Base-by-base conservation (phyloP, 92 coral and sea anemone genomes). In the Phenganax marumi region DNA sequence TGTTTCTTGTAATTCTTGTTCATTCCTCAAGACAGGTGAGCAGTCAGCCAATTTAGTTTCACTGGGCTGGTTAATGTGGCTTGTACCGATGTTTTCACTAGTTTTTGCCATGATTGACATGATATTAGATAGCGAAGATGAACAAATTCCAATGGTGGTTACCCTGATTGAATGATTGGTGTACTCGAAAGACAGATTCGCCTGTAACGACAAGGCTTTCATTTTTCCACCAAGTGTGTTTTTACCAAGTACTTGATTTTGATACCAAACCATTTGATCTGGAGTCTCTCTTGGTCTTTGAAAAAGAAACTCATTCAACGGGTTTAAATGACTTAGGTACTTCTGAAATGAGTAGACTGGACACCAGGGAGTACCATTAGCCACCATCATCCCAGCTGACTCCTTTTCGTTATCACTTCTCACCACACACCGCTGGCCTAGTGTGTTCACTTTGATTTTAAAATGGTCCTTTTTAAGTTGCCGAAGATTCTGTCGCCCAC, bases 271-370 rank as follows among this genome's bases (percentile, higher is more conserved):
- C 14, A 63, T 57, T 4, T 61, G 68, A 3, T 26, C 85, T 16
- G 65, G 21, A 18, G 68, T 62, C 25, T 55, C 23, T 48, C 43
- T 16, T 47, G 91, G 87, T 68, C 83, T 49, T 70, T 86, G 91
- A 73, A 89, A 89, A 64, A 89, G 75, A 53, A 68, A 81, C 61
- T 73, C 79, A 76, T 89, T 89, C 8, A 33, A 12, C 16, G 91
- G 87, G 50, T 85, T 88, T 48, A 88, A 69, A 52, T 78, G 91
- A 47, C 69, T 73, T 19, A 88, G 26, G 53, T 88, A 86, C 83
- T 54, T 80, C 63, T 85, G 76, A 57, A 84, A 84, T 24, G 86
- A 58, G 52, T 13, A 43, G 8, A 73, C 79, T 14, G 79, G 79
- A 50, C 79, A 73, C 57, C 16, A 49, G 10, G 61, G 79, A 50